Percentiles rank a stretch among this genome's conserved stretches.
phyloP scores from a whole-genome alignment of 2,797 vertebrate genomes.

The Tangara arthus region DNA sequence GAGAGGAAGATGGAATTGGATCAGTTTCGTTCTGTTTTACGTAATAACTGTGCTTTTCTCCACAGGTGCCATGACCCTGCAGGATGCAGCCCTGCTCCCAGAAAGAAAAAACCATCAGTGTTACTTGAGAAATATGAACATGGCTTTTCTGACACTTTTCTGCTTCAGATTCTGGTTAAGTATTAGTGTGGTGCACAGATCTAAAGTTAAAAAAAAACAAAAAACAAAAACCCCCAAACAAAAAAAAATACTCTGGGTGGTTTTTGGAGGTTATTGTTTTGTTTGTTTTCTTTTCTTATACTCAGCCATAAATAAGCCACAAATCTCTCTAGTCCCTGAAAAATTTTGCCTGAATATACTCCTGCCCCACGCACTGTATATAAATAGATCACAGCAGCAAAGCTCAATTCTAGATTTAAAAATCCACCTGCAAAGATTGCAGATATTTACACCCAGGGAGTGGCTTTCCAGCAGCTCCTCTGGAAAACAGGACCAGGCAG shows the following conservation, averaged over 20 bases:
- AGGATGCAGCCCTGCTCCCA: neutral
- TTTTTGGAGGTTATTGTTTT: neutral
- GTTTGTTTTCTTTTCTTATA: neutral
- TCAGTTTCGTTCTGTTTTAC: neutral
- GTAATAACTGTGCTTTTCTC: neutral
- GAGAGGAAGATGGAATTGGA: neutral
- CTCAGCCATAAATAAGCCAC: neutral
- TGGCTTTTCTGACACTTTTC: neutral
- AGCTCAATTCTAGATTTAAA: neutral
- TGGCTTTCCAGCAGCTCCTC: neutral
- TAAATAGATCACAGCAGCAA: neutral
- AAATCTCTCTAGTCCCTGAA: neutral
- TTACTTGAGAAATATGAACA: neutral
- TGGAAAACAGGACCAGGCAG: neutral
- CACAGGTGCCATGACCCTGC: neutral
- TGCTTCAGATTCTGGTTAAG: neutral
- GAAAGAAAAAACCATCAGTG: neutral
- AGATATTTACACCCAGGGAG: neutral
- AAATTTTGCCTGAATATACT: neutral
- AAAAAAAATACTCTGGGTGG: neutral
- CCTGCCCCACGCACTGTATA: neutral
- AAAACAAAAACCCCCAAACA: too few species aligned
- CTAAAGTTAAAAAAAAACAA: neutral
- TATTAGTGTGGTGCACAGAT: rapidly evolving
- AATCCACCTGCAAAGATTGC: neutral